Base-by-base conservation (phyloP, 2,888 invertebrate genomes). In the Epinotia brunnichana region DNA sequence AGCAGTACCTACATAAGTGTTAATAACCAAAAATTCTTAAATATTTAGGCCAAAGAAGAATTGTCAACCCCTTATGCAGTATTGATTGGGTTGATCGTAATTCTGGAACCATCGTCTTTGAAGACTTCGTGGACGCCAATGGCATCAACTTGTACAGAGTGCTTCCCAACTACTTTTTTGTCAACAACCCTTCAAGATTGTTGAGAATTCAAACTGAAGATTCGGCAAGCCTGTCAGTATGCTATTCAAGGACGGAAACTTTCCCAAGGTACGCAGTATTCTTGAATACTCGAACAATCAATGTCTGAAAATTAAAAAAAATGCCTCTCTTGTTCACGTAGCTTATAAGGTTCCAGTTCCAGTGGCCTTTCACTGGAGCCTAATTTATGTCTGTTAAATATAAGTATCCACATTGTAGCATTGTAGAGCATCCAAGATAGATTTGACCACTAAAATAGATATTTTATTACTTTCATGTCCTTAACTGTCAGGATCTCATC, bases 91-190 rank as follows among this genome's bases (percentile, higher is more conserved):
- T 78, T 19, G 83, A 88, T 3, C 79, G 83, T 19, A 82, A 79
- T 15, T 86, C 83, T 79, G 91, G 91, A 64, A 68, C 74, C 9
- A 74, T 81, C 5, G 88, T 79, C 80, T 83, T 90, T 76, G 83
- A 82, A 5, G 94, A 94, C 79, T 95, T 94, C 77, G 90, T 95
- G 19, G 92, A 94, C 70, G 94, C 95, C 0, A 85, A 88, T 44
- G 92, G 90, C 29, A 85, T 92, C 2, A 94, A 94, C 79, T 94
- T 94, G 81, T 95, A 95, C 81, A 92, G 94, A 72, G 83, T 96
- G 59, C 88, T 94, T 57, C 92, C 95, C 0, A 95, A 95, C 83
- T 96, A 95, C 79, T 73, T 59, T 29, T 73, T 59, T 19, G 53
- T 29, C n/a, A 73, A 59, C 53, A 73, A 73, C 5, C 78, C 78